phyloP scores from a whole-genome alignment of 2,797 vertebrate species.

The Lycodopsis pacificus region DNA sequence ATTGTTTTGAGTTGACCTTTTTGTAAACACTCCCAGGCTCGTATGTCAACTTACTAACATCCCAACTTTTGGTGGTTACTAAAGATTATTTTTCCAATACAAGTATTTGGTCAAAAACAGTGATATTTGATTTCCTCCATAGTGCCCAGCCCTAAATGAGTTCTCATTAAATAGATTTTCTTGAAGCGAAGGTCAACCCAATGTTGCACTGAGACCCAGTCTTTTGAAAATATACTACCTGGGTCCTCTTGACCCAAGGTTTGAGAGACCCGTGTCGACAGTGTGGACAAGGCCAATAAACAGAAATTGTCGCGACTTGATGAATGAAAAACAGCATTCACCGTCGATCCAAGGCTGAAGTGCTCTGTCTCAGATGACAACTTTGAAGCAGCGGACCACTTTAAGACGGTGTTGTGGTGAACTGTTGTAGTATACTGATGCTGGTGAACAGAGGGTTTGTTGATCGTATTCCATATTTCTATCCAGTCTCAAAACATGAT shows the following conservation, averaged over 20 bases:
- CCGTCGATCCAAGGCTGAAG: neutral
- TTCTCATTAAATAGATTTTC: neutral
- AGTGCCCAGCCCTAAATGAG: neutral
- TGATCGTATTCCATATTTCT: neutral
- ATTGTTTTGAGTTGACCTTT: neutral
- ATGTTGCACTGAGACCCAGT: neutral
- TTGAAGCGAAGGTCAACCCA: neutral
- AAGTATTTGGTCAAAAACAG: neutral
- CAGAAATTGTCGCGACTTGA: accelerated
- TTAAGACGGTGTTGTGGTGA: neutral
- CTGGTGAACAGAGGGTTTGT: neutral
- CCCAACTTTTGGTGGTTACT: neutral
- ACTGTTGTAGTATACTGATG: neutral
- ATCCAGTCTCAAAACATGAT: neutral
- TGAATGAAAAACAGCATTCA: neutral
- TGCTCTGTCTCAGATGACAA: neutral
- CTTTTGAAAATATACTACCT: neutral
- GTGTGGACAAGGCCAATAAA: neutral
- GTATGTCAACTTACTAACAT: neutral
- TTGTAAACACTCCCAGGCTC: neutral
- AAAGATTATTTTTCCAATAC: neutral
- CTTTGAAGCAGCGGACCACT: neutral
- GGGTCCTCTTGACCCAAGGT: neutral
- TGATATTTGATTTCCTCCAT: neutral
- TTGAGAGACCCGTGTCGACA: neutral